Conservation (phyloP, 1,140 invertebrate genomes). For the Drosophila pseudoobscura region DNA sequence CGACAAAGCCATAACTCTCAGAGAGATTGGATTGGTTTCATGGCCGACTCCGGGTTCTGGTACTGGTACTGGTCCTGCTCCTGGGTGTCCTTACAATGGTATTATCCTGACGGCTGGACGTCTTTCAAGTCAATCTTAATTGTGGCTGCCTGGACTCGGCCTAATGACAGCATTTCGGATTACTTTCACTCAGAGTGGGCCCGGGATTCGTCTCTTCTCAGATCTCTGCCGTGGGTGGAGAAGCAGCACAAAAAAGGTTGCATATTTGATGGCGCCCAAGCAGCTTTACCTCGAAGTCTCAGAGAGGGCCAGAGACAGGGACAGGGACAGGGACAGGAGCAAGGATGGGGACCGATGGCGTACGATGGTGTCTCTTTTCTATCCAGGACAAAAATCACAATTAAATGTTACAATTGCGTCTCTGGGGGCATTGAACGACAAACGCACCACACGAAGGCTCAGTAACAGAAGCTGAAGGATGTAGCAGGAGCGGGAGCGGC, state of each 20-base stretch:
- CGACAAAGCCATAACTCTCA: conserved; percentile 70
- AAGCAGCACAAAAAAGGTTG: conserved; percentile 43
- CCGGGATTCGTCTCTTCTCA: not conserved
- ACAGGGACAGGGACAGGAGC: not conserved
- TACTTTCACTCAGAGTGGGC: conserved; percentile 67
- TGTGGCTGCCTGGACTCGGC: conserved; percentile 50
- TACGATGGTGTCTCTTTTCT: not conserved
- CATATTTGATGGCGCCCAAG: conserved; percentile 69
- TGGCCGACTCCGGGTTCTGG: not conserved
- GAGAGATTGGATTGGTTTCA: conserved; percentile 45
- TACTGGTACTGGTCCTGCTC: too few relatives aligned
- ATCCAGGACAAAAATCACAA: conserved; percentile 74
- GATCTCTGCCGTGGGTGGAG: too few relatives aligned
- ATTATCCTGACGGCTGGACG: conserved; percentile 53
- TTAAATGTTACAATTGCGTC: conserved; percentile 81
- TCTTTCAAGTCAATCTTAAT: conserved; percentile 77
- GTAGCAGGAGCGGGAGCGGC: conserved; percentile 6
- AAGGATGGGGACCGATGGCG: too few relatives aligned
- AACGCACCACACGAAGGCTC: conserved; percentile 36
- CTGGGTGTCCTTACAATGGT: conserved; percentile 37
- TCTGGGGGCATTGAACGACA: conserved; percentile 71
- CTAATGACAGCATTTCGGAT: conserved; percentile 79
- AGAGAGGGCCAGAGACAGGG: not conserved
- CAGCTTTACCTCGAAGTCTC: conserved; percentile 31
- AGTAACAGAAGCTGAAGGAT: conserved; percentile 33